These are phyloP conservation scores for Phymatocera aterrima DNA, from an alignment of 2,888 invertebrate species.

Conservation along the genomic window DNA sequence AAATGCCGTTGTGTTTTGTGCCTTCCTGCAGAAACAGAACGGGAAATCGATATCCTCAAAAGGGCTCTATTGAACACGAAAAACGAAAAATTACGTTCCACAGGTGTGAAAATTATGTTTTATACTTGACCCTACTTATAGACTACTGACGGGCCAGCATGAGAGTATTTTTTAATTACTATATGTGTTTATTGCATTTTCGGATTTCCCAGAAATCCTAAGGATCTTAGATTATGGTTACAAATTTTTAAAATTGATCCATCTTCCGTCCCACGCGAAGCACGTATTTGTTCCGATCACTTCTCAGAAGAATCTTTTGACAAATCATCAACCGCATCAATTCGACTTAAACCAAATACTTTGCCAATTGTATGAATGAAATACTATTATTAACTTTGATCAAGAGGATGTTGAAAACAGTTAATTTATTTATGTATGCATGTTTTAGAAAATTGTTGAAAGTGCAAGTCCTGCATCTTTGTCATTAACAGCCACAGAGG, in stretches of 20 bases:
- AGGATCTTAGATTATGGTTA: neutral
- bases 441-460: constrained; percentile 39
- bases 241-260: constrained; percentile 6
- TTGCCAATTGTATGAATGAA: constrained; percentile 41
- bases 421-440: neutral
- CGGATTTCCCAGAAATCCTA: constrained; percentile 12
- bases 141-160: neutral
- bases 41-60: neutral
- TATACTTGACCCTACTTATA: neutral
- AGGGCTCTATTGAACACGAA: neutral
- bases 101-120: neutral
- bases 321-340: constrained; percentile 27
- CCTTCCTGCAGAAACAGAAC: neutral
- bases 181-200: constrained; percentile 1
- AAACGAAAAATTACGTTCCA: neutral
- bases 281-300: constrained; percentile 18
- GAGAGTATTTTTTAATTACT: neutral
- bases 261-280: neutral
- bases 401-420: constrained; percentile 40
- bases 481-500: neutral
- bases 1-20: constrained; percentile 15
- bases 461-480: neutral
- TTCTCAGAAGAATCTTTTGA: constrained; percentile 11
- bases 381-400: constrained; percentile 46
- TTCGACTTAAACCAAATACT: constrained; percentile 10